phyloP scores from a whole-genome alignment of 2,797 vertebrate genomes.

The Scomberomorus guttatus region DNA sequence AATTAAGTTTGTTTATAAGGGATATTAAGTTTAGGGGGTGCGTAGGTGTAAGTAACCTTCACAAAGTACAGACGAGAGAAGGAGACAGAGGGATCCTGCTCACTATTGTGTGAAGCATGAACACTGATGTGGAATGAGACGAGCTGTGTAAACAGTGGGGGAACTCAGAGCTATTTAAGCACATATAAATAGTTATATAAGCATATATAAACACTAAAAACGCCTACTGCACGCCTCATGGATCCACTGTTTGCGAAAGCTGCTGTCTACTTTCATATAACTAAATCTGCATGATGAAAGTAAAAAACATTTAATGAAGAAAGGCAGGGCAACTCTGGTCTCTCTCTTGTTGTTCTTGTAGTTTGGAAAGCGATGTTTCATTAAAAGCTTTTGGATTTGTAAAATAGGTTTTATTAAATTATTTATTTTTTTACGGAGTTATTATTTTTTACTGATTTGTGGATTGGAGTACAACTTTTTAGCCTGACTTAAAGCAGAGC shows the following conservation, averaged over 20 bases:
- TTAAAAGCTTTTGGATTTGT: conserved; percentile 13
- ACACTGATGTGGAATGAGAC: conserved; percentile 65
- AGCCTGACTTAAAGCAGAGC: too few species aligned
- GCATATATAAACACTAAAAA: conserved; percentile 37
- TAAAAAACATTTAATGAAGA: conserved; percentile 38
- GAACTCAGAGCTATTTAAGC: conserved; percentile 59
- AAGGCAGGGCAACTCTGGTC: conserved; percentile 10
- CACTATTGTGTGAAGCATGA: conserved; percentile 56
- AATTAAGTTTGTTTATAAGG: conserved; percentile 85
- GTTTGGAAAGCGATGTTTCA: neutral
- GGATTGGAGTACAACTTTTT: neutral
- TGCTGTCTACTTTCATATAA: conserved; percentile 6
- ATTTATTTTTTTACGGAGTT: neutral
- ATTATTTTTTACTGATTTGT: too few species aligned
- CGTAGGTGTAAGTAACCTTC: conserved; percentile 84
- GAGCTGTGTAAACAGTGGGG: conserved; percentile 65
- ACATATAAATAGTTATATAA: neutral
- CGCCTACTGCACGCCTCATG: conserved; percentile 31
- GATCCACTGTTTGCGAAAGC: conserved; percentile 17
- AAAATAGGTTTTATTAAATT: neutral
- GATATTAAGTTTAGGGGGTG: conserved; percentile 81
- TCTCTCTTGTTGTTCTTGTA: neutral
- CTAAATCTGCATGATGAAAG: conserved; percentile 38
- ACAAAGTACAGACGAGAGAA: conserved; percentile 63
- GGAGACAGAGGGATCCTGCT: conserved; percentile 44